Evolutionary conservation across 2,797 vertebrate genomes (phyloP), one percentile per base, ranked within the genome.

Genomic region (Silurus lanzhouensis): DNA sequence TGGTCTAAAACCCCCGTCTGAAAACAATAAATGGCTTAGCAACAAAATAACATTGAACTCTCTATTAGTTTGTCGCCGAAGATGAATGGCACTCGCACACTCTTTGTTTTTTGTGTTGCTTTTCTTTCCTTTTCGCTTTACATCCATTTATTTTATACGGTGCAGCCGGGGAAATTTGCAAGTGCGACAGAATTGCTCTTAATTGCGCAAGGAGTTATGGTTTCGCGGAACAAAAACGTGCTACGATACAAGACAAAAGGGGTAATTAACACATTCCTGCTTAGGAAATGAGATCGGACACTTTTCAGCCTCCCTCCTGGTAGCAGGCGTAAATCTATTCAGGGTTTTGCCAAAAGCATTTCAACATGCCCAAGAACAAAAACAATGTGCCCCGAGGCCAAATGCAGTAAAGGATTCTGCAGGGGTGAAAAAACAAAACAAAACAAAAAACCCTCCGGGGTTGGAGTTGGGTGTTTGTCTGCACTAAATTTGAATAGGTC

Each of bases 131-230:
- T 25, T 13, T 60, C 0, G 25, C 20, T 22, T n/a, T 63, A 79
- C 77, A 17, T 25, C 48, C 0, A 64, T 80, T 48, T 52, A 63
- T 66, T 19, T 44, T 7, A 64, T 64, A 13, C 31, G 1, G 8
- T 9, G 38, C 25, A 64, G 22, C 67, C 57, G 48, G 58, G 70
- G 22, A 85, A 89, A 87, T 82, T 81, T 81, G 83, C 85, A 83
- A 86, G 79, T 83, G 46, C 70, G 74, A 89, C 64, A 77, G 81
- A 27, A 87, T 85, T 60, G 44, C 70, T 75, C 44, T 67, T 86
- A 89, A 89, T 83, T 86, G 84, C 57, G 63, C 60, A 68, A 84
- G 85, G 84, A 89, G 78, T 86, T 86, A 84, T 84, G 79, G 75
- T 84, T 86, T 83, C 38, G 9, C 70, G 55, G 31, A 55, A 84